Conservation (phyloP, 2,113 vertebrate genomes). For the Bucco capensis region DNA sequence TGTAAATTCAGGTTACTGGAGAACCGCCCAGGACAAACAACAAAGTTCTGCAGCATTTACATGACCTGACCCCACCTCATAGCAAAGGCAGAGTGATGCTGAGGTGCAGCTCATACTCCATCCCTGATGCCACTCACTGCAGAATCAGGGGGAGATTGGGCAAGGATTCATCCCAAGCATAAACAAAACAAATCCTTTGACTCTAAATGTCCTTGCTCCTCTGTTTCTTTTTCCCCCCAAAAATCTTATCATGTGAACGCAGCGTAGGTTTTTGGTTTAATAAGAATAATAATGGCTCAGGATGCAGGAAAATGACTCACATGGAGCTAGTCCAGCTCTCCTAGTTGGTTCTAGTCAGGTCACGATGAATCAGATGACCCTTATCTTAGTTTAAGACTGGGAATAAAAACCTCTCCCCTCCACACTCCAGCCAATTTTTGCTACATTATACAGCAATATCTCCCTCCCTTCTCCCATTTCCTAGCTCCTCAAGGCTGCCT, state of each 20-base stretch:
- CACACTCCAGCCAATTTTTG: background rate
- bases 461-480: constrained; percentile 31
- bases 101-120: background rate
- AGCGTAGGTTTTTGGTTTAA: constrained; percentile 45
- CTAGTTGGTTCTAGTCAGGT: constrained; percentile 61
- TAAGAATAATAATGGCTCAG: constrained; percentile 63
- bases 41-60: background rate
- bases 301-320: constrained; percentile 68
- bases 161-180: background rate
- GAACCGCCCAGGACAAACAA: background rate
- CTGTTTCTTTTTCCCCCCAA: background rate
- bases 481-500: background rate
- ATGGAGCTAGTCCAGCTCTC: constrained; percentile 57
- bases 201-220: background rate
- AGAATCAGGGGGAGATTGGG: fast-evolving
- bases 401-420: constrained; percentile 49
- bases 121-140: background rate
- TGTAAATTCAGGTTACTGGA: background rate
- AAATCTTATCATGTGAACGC: constrained; percentile 29
- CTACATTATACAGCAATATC: background rate
- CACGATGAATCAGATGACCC: constrained; percentile 62
- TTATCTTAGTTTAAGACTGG: constrained; percentile 43
- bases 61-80: background rate
- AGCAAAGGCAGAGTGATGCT: background rate
- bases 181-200: background rate